A percentile compares a stretch with the other conserved stretches of the same genome.
Conservation (phyloP, 1,140 invertebrate species). For the Chelonus insularis region DNA sequence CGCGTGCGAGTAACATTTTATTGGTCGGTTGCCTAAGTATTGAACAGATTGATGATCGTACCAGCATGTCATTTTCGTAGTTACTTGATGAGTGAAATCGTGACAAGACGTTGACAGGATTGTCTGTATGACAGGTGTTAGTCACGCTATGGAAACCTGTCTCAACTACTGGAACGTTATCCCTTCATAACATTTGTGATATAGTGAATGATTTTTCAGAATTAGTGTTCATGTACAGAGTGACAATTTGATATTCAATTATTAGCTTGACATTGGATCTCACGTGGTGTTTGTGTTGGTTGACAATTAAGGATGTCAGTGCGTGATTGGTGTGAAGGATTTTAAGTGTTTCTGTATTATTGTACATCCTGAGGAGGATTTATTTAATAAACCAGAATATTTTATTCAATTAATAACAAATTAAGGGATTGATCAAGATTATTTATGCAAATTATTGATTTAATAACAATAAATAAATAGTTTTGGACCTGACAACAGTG, state of each 20-base stretch:
- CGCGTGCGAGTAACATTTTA: constrained; percentile 16
- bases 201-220: neutral
- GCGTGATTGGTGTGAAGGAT: neutral
- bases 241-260: neutral
- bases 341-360: neutral
- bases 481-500: constrained; percentile 54
- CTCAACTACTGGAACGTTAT: neutral
- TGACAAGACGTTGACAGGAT: neutral
- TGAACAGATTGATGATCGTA: constrained; percentile 23
- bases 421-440: no score
- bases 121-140: neutral
- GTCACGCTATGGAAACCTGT: neutral
- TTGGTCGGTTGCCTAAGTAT: constrained; percentile 25
- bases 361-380: no score
- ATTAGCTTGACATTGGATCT: neutral
- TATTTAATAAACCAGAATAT: no score
- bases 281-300: neutral
- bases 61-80: constrained; percentile 15
- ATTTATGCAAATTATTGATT: neutral
- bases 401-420: no score
- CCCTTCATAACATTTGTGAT: neutral
- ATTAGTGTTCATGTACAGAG: neutral
- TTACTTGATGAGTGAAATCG: neutral
- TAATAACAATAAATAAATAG: constrained; percentile 27
- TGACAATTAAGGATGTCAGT: neutral